Base-by-base conservation (phyloP, 2,888 invertebrate species). In the Hemithea aestivaria region DNA sequence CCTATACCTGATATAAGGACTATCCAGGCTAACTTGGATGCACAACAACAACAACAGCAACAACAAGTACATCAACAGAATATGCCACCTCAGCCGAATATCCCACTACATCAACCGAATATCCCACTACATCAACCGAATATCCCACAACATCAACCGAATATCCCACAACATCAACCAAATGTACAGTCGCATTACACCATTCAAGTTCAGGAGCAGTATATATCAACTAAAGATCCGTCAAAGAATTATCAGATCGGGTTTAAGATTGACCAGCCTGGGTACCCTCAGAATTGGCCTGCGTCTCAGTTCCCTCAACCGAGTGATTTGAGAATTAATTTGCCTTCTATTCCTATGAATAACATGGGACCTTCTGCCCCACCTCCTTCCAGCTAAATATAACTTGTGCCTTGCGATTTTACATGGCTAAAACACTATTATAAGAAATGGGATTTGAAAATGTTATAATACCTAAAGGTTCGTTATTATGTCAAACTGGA, bases 1-100 rank as follows among this genome's bases (percentile, higher is more conserved):
- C 64, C 73, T 0, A 50, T 72, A 20, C 74, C 79, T 0, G 47
- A 47, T 10, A 52, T 42, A 10, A 35, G 27, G 1, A 10, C 10
- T 1, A 6, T 10, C 1, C 29, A 11, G 10, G 12, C 20, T 0
- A 9, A 11, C 9, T 31, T 20, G 1, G n/a, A 28, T 9, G 10
- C 4, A 7, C 20, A 20, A n/a, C 26, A 24, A 7, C 2, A 6
- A 7, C 21, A 5, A 1, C 10, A 25, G 20, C 7, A 20, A 10
- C 30, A 40, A 7, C 10, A n/a, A 1, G 16, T 24, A 1, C 22
- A 21, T 2, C 30, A 39, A 22, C 39, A 39, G n/a, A 25, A n/a
- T 20, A 21, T 8, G 26, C 31, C 7, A 21, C 22, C n/a, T 20
- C 26, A 1, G 20, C 36, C 9, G 38, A 33, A 2, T 38, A 23